Base-by-base conservation (phyloP, 1,140 invertebrate species). In the Belonocnema kinseyi region DNA sequence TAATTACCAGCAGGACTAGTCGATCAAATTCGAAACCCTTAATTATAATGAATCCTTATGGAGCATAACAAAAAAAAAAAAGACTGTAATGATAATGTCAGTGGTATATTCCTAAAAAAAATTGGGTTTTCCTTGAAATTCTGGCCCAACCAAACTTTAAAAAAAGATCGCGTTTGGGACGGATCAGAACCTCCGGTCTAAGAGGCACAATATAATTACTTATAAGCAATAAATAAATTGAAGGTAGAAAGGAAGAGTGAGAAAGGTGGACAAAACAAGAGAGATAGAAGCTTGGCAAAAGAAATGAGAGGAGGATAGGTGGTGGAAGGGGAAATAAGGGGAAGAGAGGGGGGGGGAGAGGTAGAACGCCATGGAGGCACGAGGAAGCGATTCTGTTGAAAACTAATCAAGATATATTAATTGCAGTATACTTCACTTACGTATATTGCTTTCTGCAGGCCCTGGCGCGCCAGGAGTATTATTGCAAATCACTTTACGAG, bases 361-460 rank as follows among this genome's bases (percentile, higher is more conserved):
- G 21, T 66, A 73, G 83, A 76, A 77, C 72, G 79, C 74, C 74
- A 77, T 78, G 56, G 74, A 80, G 79, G 74, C 78, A 77, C 76
- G 72, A 77, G 77, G 85, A 85, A 78, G 82, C 81, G 85, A 85
- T 85, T 84, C 81, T 83, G 86, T 86, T 86, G 85, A 87, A 88
- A 89, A 85, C 85, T 89, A 87, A 89, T 89, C 87, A 85, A 88
- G 87, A 89, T 85, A 86, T 87, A 89, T 89, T 89, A 89, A 89
- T 88, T 87, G 86, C 84, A 82, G 85, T 86, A 87, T 86, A 88
- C 86, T 87, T 88, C 84, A 86, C 86, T 88, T 85, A 84, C 81
- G 80, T 85, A 85, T 87, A 87, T 89, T 86, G 86, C 86, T 85
- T 85, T 84, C 72, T 76, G 75, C 76, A 72, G 74, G 71, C 56